A percentile compares a stretch with the other conserved stretches of the same genome.
Evolutionary conservation across 2,888 invertebrate species (phyloP).

Genomic region (Agonopterix heracliana): DNA sequence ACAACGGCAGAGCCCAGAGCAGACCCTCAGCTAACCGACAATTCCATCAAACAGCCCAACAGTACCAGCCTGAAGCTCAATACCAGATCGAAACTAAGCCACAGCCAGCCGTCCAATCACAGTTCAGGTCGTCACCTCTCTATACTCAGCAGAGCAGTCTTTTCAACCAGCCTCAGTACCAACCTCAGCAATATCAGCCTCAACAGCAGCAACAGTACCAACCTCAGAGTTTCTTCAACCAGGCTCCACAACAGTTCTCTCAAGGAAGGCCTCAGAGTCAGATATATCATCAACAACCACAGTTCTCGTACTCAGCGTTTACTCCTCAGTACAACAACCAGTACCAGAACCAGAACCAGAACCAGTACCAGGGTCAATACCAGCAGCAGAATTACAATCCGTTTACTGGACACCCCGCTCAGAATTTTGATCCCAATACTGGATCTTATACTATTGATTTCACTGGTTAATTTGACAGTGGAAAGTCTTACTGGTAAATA

Average conservation of each 20-base stretch:
- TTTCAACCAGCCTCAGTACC: constrained; percentile 7
- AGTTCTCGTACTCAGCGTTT: constrained; percentile 58
- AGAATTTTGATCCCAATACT: constrained; percentile 82
- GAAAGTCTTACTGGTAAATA: neutral
- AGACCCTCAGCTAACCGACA: constrained; percentile 37
- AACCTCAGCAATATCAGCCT: constrained; percentile 25
- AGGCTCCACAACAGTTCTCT: constrained; percentile 46
- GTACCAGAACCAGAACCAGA: neutral
- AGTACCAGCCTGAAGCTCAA: constrained; percentile 25
- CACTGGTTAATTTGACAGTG: constrained; percentile 59
- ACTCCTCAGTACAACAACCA: constrained; percentile 46
- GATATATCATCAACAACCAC: constrained; percentile 59
- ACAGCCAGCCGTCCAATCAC: constrained; percentile 22
- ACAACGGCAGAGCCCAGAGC: constrained; percentile 53
- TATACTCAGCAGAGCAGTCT: constrained; percentile 27
- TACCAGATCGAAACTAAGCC: constrained; percentile 25
- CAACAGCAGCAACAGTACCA: constrained; percentile 38
- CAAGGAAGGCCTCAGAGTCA: constrained; percentile 54
- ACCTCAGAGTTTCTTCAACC: constrained; percentile 52
- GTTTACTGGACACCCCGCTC: constrained; percentile 81
- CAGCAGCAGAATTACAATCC: constrained; percentile 58
- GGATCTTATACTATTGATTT: constrained; percentile 89
- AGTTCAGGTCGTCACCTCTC: constrained; percentile 27
- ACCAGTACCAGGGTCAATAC: constrained; percentile 38
- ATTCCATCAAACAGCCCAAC: constrained; percentile 37